phyloP scores from a whole-genome alignment of 2,888 invertebrate genomes.

The Arctia plantaginis region DNA sequence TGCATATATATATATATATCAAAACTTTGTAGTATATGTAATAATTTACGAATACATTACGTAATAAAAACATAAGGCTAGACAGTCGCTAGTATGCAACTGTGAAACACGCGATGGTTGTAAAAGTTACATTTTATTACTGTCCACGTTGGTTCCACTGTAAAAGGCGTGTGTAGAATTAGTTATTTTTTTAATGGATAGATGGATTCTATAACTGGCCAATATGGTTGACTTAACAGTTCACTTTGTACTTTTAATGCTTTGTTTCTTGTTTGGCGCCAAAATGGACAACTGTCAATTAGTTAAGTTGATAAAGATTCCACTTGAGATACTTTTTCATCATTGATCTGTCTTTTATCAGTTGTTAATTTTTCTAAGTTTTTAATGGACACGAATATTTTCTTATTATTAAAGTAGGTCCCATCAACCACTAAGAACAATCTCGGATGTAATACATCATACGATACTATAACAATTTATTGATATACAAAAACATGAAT shows the following conservation, averaged over 20 bases:
- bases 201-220: constrained; percentile 12
- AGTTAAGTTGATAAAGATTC: not conserved
- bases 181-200: constrained; percentile 41
- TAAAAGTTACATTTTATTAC: constrained; percentile 42
- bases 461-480: too few relatives aligned
- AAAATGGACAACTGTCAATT: not conserved
- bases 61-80: constrained; percentile 34
- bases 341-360: not conserved
- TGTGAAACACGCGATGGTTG: constrained; percentile 38
- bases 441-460: too few relatives aligned
- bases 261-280: constrained; percentile 1
- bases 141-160: constrained; percentile 23
- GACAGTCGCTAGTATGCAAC: constrained; percentile 19
- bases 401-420: too few relatives aligned
- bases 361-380: not conserved
- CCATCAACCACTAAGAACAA: too few relatives aligned
- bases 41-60: constrained; percentile 31
- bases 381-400: not conserved
- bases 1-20: not conserved
- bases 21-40: not conserved
- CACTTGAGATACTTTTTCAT: not conserved
- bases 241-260: not conserved
- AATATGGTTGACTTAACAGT: constrained; percentile 9
- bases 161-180: constrained; percentile 43
- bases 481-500: too few relatives aligned